phyloP scores from a whole-genome alignment of 2,113 vertebrate species.

The Vidua chalybeata region DNA sequence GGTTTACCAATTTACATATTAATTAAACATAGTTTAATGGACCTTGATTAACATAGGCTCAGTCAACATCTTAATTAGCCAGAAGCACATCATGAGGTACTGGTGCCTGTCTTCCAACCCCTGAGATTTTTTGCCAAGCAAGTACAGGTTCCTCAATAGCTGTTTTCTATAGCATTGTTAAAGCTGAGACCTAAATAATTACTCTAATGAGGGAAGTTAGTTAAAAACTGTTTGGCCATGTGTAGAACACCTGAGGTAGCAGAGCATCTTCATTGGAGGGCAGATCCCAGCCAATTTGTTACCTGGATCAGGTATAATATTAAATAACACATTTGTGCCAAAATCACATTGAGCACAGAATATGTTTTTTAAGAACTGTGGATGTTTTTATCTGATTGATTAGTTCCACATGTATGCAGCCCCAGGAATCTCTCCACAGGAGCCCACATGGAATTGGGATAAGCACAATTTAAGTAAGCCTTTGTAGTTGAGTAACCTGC shows the following conservation, averaged over 20 bases:
- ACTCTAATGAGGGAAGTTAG: background rate
- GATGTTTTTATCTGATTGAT: slow-evolving; percentile 52
- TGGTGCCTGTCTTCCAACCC: slow-evolving; percentile 1
- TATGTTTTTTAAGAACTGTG: background rate
- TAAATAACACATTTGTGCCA: background rate
- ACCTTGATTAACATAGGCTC: slow-evolving; percentile 70
- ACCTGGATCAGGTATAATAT: background rate
- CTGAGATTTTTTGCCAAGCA: slow-evolving; percentile 28
- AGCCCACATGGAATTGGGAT: slow-evolving; percentile 23
- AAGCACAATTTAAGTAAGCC: slow-evolving; percentile 31
- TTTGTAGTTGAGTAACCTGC: slow-evolving; percentile 52
- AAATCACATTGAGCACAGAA: background rate
- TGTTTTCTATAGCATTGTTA: slow-evolving; percentile 1
- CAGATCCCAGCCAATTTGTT: background rate
- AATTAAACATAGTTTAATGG: slow-evolving; percentile 73
- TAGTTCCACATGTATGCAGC: slow-evolving; percentile 50
- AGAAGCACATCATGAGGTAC: slow-evolving; percentile 53
- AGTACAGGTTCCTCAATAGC: slow-evolving; percentile 2
- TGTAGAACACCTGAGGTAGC: slow-evolving; percentile 3
- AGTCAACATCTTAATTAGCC: slow-evolving; percentile 79
- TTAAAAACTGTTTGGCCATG: background rate
- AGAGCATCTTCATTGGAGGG: background rate
- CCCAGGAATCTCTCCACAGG: slow-evolving; percentile 40
- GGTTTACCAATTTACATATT: slow-evolving; percentile 77
- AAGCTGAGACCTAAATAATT: background rate